Conservation (phyloP, 1,140 invertebrate species). For the Drosophila asahinai region DNA sequence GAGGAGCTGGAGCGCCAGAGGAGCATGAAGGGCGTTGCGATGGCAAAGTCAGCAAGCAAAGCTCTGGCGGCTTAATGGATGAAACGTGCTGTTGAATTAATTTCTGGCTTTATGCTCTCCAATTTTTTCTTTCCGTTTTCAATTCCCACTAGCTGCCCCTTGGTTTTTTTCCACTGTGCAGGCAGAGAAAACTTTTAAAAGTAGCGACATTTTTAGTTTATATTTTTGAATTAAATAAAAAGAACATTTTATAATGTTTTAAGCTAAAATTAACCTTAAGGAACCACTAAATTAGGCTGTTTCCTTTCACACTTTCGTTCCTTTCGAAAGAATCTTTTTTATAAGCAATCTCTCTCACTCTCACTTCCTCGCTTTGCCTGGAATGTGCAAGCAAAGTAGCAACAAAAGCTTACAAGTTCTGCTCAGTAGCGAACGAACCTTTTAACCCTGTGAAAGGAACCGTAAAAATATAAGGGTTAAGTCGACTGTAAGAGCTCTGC, state of each 20-base stretch:
- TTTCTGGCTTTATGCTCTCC: constrained; percentile 76
- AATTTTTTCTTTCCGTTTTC: constrained; percentile 35
- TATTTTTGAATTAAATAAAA: not conserved
- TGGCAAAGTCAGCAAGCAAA: constrained; percentile 80
- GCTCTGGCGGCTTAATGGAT: constrained; percentile 78
- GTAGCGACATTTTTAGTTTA: not conserved
- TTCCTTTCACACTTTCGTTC: too few species aligned
- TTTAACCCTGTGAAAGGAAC: too few species aligned
- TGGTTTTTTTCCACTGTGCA: constrained; percentile 6
- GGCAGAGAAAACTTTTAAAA: constrained; percentile 23
- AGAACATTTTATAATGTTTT: not conserved
- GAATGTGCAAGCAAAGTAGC: too few species aligned
- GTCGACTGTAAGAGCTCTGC: too few species aligned
- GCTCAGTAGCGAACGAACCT: too few species aligned
- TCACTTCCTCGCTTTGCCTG: too few species aligned
- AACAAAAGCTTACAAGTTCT: too few species aligned
- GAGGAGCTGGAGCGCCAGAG: not conserved
- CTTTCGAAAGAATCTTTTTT: too few species aligned
- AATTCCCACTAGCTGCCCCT: constrained; percentile 12
- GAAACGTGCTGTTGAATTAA: constrained; percentile 80
- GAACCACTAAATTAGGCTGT: too few species aligned
- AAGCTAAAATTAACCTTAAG: not conserved
- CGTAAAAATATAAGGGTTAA: too few species aligned
- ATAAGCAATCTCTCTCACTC: too few species aligned
- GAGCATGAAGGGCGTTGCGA: not conserved